Conservation (phyloP, 2,113 vertebrate species). For the Mastomys natalensis region DNA sequence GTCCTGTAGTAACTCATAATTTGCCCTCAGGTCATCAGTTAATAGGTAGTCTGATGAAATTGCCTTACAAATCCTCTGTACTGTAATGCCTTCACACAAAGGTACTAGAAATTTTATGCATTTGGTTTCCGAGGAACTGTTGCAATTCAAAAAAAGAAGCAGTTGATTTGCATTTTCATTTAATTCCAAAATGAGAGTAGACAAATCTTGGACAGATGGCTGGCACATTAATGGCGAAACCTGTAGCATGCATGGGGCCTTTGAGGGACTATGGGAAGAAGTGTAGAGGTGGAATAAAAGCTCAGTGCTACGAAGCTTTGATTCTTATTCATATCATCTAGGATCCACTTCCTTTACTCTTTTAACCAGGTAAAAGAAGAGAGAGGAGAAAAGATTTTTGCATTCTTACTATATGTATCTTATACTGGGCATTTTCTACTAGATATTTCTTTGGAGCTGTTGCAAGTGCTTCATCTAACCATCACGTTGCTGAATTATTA, state of each 20-base stretch:
- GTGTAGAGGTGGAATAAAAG: background rate
- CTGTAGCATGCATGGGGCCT: background rate
- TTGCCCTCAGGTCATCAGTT: background rate
- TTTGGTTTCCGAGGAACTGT: background rate
- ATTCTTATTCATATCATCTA: background rate
- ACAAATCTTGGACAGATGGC: background rate
- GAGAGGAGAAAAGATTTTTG: background rate
- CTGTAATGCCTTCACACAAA: background rate
- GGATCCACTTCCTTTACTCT: background rate
- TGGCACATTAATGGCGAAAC: background rate
- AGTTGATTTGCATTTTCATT: conserved; percentile 38
- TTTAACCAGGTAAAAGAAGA: conserved; percentile 16
- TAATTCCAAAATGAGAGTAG: background rate
- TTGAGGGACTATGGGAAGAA: background rate
- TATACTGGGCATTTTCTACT: background rate
- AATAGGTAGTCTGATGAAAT: background rate
- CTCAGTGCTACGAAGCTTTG: background rate
- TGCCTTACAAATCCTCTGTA: background rate
- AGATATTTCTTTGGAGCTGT: background rate
- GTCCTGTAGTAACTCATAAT: background rate
- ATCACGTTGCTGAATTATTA: conserved; percentile 30
- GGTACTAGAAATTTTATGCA: background rate
- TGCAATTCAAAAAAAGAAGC: background rate
- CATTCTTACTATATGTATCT: background rate
- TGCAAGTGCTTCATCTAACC: background rate